phyloP scores from a whole-genome alignment of 1,140 invertebrate genomes.

The Pogonomyrmex barbatus region DNA sequence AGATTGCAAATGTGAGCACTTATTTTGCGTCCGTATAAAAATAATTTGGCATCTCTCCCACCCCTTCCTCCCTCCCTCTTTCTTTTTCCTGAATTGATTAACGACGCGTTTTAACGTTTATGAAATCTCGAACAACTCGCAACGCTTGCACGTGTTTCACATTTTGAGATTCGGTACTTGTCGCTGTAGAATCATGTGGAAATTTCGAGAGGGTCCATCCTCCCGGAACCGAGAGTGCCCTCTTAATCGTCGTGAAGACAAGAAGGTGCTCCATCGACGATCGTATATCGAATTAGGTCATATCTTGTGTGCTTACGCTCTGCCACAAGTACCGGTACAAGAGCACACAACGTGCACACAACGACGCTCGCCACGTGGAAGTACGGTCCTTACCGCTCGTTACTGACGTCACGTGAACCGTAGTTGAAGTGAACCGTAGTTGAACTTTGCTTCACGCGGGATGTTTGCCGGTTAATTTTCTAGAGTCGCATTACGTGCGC shows the following conservation, averaged over 20 bases:
- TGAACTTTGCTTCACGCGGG: constrained; percentile 23
- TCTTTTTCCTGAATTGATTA: background rate
- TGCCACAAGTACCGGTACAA: constrained; percentile 10
- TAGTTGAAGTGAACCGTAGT: constrained; percentile 42
- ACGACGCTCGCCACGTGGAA: background rate
- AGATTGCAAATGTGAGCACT: constrained; percentile 12
- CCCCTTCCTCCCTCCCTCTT: background rate
- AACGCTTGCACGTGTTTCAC: background rate
- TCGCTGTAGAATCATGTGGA: background rate
- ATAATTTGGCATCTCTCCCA: constrained; percentile 1
- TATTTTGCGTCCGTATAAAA: constrained; percentile 3
- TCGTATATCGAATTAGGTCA: constrained; percentile 67
- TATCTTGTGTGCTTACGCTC: constrained; percentile 21
- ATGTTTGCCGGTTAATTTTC: constrained; percentile 57
- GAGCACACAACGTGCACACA: background rate
- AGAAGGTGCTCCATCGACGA: constrained; percentile 50
- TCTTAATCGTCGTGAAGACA: constrained; percentile 66
- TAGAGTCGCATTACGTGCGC: constrained; percentile 19
- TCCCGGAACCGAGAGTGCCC: constrained; percentile 32
- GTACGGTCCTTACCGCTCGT: background rate
- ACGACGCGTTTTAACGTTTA: no score
- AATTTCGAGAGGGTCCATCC: background rate
- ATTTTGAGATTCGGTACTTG: background rate
- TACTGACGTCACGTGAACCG: constrained; percentile 5
- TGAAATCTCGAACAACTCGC: background rate